phyloP scores from a whole-genome alignment of 2,797 vertebrate species.

The Pipistrellus kuhlii region DNA sequence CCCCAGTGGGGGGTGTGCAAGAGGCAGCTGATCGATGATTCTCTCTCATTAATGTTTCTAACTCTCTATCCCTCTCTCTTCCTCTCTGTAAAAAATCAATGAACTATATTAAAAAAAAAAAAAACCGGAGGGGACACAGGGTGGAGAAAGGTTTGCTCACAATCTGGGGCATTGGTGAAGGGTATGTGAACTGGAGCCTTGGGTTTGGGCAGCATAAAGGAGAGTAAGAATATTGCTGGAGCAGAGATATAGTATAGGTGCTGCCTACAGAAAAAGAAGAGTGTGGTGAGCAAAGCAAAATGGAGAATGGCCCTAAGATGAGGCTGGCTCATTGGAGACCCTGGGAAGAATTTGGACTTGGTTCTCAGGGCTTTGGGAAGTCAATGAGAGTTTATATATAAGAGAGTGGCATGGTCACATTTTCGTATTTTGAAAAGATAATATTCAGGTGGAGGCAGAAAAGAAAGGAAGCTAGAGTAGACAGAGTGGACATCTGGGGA shows the following conservation, averaged over 20 bases:
- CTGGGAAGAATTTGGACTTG: neutral
- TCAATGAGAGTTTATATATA: neutral
- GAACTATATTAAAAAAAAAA: neutral
- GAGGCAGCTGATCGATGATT: no score
- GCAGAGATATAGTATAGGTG: neutral
- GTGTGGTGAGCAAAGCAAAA: neutral
- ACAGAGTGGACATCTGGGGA: neutral
- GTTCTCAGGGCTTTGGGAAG: neutral
- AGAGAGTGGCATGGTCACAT: neutral
- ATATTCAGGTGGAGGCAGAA: neutral
- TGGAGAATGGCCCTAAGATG: no score
- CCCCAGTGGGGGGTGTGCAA: no score
- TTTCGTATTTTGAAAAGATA: neutral
- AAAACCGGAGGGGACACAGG: neutral
- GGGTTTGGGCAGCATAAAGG: neutral
- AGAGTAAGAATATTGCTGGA: neutral
- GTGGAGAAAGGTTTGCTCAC: neutral
- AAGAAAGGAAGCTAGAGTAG: neutral
- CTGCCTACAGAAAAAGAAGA: neutral
- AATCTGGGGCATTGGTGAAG: neutral
- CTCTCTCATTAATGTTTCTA: no score
- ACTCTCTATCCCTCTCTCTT: no score
- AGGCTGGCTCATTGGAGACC: neutral
- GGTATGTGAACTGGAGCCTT: neutral
- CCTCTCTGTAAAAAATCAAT: no score